phyloP scores from a whole-genome alignment of 1,140 invertebrate species.

The Steinernema feltiae region DNA sequence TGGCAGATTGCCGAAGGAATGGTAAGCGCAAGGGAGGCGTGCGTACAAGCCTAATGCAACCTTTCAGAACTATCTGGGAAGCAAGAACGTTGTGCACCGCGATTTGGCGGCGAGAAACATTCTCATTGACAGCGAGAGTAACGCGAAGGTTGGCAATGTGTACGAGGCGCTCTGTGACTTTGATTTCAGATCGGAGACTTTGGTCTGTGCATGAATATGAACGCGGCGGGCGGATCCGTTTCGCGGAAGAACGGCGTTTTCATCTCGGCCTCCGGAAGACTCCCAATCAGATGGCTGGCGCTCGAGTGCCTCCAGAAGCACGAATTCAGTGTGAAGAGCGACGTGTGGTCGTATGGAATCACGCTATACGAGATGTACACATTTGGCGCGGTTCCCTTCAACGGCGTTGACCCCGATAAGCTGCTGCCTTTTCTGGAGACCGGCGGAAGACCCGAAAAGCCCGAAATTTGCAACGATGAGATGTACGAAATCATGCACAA shows the following conservation, averaged over 20 bases:
- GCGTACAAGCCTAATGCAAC: neutral
- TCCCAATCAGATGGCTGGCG: constrained; percentile 91
- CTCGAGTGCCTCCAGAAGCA: constrained; percentile 86
- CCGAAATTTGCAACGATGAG: constrained; percentile 40
- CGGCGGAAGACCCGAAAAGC: constrained; percentile 40
- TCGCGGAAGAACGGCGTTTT: constrained; percentile 19
- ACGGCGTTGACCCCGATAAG: constrained; percentile 36
- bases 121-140: constrained; percentile 67
- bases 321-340: constrained; percentile 85
- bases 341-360: constrained; percentile 66
- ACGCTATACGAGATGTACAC: constrained; percentile 50
- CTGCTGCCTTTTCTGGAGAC: constrained; percentile 35
- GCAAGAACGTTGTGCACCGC: constrained; percentile 70
- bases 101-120: constrained; percentile 95
- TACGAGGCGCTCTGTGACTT: neutral
- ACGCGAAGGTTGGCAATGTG: constrained; percentile 38
- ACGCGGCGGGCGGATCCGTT: neutral
- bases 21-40: constrained; percentile 65
- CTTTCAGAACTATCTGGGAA: constrained; percentile 27
- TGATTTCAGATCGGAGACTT: constrained; percentile 43
- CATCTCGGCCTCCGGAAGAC: constrained; percentile 66
- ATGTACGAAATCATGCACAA: constrained; percentile 40
- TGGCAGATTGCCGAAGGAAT: constrained; percentile 93
- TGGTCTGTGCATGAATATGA: constrained; percentile 37
- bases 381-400: constrained; percentile 41